Percentiles rank a stretch among this genome's conserved stretches.
Evolutionary conservation across 2,797 vertebrate genomes (phyloP).

Genomic region (Macrochelys suwanniensis): DNA sequence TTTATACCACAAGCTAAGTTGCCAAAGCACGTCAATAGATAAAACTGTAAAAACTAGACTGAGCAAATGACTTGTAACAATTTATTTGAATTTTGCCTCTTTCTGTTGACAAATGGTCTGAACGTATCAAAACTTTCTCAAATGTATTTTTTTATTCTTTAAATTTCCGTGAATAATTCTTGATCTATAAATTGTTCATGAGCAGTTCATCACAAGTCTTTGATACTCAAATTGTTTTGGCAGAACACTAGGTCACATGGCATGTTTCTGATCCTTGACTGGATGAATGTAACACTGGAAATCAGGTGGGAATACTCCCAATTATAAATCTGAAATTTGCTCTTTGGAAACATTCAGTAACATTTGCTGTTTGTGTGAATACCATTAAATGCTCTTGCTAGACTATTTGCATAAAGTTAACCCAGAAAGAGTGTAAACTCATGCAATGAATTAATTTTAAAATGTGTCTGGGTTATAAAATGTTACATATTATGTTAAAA

Average conservation of each 20-base stretch:
- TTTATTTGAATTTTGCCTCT: neutral
- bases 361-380: conserved; percentile 23
- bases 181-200: neutral
- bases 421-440: conserved; percentile 21
- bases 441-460: conserved; percentile 55
- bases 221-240: neutral
- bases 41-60: neutral
- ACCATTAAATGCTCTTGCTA: conserved; percentile 31
- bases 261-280: neutral
- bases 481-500: conserved; percentile 63
- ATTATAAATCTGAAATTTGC: conserved; percentile 12
- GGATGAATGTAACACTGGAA: neutral
- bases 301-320: neutral
- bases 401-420: neutral
- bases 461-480: neutral
- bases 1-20: fast-evolving
- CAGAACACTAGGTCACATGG: neutral
- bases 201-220: neutral
- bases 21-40: neutral
- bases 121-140: neutral
- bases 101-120: neutral
- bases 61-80: neutral
- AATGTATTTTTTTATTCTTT: neutral
- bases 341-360: conserved; percentile 22
- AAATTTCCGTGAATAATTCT: neutral